phyloP scores from a whole-genome alignment of 2,888 invertebrate genomes.

The Cacoxenus indagator region DNA sequence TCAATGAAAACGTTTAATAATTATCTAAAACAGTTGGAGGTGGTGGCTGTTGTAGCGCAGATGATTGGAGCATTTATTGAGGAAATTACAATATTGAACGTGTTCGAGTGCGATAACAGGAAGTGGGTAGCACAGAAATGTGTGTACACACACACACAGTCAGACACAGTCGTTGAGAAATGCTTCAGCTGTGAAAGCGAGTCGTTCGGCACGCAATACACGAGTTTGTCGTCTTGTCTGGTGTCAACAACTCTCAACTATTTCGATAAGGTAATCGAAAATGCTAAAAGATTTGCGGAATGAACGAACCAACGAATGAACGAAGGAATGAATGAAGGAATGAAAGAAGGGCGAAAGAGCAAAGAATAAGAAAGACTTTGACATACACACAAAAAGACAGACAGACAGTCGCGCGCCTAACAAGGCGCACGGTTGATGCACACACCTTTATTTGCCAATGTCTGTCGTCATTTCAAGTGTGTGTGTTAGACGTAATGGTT shows the following conservation, averaged over 20 bases:
- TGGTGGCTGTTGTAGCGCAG: background rate
- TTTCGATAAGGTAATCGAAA: conserved; percentile 59
- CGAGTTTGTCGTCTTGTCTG: conserved; percentile 34
- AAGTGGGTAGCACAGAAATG: background rate
- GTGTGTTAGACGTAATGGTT: background rate
- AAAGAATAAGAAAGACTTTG: background rate
- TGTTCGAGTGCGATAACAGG: conserved; percentile 46
- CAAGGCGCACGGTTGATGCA: background rate
- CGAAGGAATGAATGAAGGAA: background rate
- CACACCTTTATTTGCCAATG: conserved; percentile 4
- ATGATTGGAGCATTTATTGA: background rate
- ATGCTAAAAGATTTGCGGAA: conserved; percentile 29
- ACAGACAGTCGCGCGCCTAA: background rate
- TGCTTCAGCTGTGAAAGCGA: background rate
- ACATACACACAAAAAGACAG: background rate
- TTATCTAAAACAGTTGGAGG: conserved; percentile 34
- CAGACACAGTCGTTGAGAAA: background rate
- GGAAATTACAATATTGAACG: conserved; percentile 34
- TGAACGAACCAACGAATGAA: background rate
- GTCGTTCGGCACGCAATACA: background rate
- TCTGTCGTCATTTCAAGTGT: background rate
- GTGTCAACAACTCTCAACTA: conserved; percentile 40
- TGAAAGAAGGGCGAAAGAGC: no score
- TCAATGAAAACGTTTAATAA: conserved; percentile 58
- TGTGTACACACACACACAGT: background rate